Evolutionary conservation across 2,888 invertebrate genomes (phyloP), one percentile per base, ranked within the genome.

Genomic region (Magallana nippona): DNA sequence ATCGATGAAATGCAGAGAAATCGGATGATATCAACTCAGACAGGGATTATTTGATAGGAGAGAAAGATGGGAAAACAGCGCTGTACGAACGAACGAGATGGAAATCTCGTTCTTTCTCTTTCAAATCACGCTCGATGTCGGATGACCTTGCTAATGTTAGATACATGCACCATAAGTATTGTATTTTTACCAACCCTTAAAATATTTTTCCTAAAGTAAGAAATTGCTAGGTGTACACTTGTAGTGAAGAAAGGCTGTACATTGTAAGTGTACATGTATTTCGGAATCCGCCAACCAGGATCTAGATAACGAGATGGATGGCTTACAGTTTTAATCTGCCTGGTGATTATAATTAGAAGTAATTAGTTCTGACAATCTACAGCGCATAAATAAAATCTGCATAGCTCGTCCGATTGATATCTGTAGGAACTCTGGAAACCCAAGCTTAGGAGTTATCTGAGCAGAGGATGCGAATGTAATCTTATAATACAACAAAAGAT

Each of bases 41-140:
- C 71, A 13, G 71, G 71, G 71, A 71, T 71, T 71, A 63, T 22
- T 63, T 22, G 71, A 71, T 27, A 71, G 15, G 60, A 60, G 60
- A 60, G 60, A n/a, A 27, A 71, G 27, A 71, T 71, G 71, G 71
- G 22, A 71, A 27, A 22, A 27, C 15, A 2, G 27, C 71, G 22
- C 22, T 13, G 71, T 71, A 71, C 13, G 32, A 22, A 15, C 71
- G 17, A 22, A 22, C 27, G 27, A 27, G 71, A 71, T 71, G 32
- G 27, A 10, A 8, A 71, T 71, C 71, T 71, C 44, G 44, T 44
- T 44, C 44, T 44, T 44, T 44, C 32, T 27, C 71, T 71, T 15
- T 11, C 2, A 27, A 71, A 27, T 71, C 71, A 71, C 15, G 32
- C 71, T 15, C 71, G 27, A 32, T 19, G 15, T 71, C 71, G 27